phyloP scores from a whole-genome alignment of 2,113 vertebrate genomes.

The Casuarius casuarius region DNA sequence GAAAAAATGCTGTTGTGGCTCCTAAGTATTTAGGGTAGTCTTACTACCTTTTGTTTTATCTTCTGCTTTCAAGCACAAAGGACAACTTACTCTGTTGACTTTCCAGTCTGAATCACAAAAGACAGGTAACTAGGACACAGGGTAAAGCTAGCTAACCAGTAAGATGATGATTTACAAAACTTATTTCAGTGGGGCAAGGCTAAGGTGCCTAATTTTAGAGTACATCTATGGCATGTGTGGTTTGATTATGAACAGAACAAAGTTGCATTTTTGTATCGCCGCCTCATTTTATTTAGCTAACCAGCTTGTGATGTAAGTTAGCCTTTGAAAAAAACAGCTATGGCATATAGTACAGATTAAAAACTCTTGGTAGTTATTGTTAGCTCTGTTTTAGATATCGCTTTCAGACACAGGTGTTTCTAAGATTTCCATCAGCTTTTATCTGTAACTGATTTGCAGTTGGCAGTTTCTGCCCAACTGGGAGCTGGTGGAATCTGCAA shows the following conservation, averaged over 20 bases:
- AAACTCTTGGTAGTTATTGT: not conserved
- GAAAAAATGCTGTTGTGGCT: not conserved
- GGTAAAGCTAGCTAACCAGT: not conserved
- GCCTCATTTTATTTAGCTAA: not conserved
- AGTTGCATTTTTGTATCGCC: rapidly evolving
- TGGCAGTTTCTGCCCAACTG: not conserved
- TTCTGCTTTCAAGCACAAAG: not conserved
- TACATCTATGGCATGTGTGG: not conserved
- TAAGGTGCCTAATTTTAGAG: not conserved
- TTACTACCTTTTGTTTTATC: too few species aligned
- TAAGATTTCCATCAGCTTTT: not conserved
- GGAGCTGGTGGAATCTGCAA: not conserved
- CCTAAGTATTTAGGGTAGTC: not conserved
- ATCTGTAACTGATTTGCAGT: not conserved
- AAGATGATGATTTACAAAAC: not conserved
- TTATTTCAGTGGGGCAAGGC: not conserved
- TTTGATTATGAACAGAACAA: not conserved
- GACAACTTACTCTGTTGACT: not conserved
- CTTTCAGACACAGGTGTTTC: not conserved
- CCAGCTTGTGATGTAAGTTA: not conserved
- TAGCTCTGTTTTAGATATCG: not conserved
- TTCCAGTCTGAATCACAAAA: not conserved
- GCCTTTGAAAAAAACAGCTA: not conserved
- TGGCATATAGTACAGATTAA: not conserved
- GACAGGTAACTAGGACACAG: not conserved